Percentiles rank a stretch among this genome's conserved stretches.
Evolutionary conservation across 2,797 vertebrate species (phyloP).

Genomic region (Poeciliopsis turneri): DNA sequence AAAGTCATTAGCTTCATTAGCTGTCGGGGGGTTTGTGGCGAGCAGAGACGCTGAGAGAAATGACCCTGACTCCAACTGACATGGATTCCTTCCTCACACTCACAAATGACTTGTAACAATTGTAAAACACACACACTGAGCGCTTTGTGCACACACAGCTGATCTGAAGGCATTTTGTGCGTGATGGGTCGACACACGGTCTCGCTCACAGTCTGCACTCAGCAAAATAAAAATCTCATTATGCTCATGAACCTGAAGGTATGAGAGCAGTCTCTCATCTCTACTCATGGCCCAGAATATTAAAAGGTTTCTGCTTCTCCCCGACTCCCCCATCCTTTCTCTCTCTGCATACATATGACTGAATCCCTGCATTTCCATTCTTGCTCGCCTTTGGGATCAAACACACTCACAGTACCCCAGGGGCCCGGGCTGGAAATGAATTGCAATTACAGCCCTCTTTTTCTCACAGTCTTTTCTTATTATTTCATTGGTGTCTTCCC

Average conservation of each 20-base stretch:
- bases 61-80: conserved; percentile 39
- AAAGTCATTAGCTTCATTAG: conserved; percentile 24
- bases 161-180: conserved; percentile 42
- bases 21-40: conserved; percentile 3
- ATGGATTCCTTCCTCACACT: conserved; percentile 29
- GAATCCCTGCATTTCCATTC: conserved; percentile 62
- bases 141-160: conserved; percentile 18
- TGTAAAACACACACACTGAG: conserved; percentile 14
- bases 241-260: conserved; percentile 82
- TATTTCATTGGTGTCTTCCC: conserved; percentile 56
- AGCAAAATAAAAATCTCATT: conserved; percentile 81
- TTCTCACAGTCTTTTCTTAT: conserved; percentile 62
- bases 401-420: conserved; percentile 61
- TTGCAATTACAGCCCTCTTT: conserved; percentile 85
- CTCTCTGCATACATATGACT: conserved; percentile 67
- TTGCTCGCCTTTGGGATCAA: conserved; percentile 74
- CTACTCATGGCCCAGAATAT: conserved; percentile 77
- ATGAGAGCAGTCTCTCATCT: conserved; percentile 80
- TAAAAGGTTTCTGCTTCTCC: conserved; percentile 66
- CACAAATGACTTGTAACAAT: neutral
- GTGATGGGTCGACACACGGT: conserved; percentile 12
- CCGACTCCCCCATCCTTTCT: conserved; percentile 14
- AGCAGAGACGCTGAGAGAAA: conserved; percentile 20
- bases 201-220: conserved; percentile 59
- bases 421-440: conserved; percentile 84